Percentiles rank a stretch among this genome's conserved stretches.
Conservation (phyloP, 2,113 vertebrate species). For the Mesembrinibis cayennensis region DNA sequence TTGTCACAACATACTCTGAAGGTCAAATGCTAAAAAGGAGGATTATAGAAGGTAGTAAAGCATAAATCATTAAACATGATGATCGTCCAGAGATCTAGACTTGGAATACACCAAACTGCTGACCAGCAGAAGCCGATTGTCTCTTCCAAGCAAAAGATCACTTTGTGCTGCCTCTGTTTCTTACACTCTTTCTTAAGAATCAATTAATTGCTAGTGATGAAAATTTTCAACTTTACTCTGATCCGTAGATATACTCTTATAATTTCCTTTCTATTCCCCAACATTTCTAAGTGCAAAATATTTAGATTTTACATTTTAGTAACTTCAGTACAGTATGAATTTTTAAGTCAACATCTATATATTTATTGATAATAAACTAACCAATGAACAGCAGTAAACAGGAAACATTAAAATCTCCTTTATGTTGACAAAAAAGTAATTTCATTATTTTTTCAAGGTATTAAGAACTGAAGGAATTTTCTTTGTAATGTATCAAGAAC, state of each 20-base stretch:
- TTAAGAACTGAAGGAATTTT: neutral
- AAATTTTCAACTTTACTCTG: neutral
- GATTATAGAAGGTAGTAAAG: neutral
- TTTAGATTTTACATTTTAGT: neutral
- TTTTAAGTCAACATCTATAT: neutral
- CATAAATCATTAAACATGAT: neutral
- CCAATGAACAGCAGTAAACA: neutral
- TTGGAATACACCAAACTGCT: neutral
- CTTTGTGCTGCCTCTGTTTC: neutral
- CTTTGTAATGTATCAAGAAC: neutral
- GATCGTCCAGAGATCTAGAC: neutral
- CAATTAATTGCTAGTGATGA: neutral
- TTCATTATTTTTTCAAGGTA: neutral
- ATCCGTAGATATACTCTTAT: neutral
- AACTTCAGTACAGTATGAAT: neutral
- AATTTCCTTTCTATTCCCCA: neutral
- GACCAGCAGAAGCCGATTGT: neutral
- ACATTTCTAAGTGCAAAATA: neutral
- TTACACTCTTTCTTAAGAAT: neutral
- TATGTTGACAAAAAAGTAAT: no score
- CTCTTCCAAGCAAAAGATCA: neutral
- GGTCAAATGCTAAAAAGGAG: neutral
- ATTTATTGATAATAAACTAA: neutral
- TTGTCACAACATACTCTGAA: neutral
- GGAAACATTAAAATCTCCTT: neutral